Evolutionary conservation across 2,888 invertebrate species (phyloP).

Genomic region (Lithophane leautieri): DNA sequence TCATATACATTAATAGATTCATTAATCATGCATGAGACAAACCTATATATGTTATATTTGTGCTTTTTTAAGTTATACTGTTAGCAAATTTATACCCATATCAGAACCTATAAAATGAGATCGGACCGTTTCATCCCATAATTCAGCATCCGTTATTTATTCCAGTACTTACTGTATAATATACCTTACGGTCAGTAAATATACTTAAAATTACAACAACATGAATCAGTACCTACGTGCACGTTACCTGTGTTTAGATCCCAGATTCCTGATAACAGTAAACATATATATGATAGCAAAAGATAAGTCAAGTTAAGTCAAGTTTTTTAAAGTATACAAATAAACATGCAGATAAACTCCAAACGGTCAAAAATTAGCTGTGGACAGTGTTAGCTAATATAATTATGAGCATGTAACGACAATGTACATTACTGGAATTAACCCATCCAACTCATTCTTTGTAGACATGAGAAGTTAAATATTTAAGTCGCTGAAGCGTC

Average conservation of each 20-base stretch:
- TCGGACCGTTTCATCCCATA: not conserved
- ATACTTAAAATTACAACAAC: not conserved
- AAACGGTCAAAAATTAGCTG: not conserved
- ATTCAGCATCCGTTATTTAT: not conserved
- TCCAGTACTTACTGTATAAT: not conserved
- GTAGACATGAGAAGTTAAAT: not conserved
- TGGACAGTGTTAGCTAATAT: not conserved
- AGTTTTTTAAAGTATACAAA: constrained; percentile 14
- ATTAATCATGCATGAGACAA: not conserved
- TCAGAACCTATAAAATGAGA: not conserved
- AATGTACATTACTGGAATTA: not conserved
- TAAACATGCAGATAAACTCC: not conserved
- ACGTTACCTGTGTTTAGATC: not conserved
- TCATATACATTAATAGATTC: not conserved
- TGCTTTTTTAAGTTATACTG: not conserved
- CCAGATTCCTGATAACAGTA: constrained; percentile 19
- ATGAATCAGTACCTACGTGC: not conserved
- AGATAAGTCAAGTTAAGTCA: constrained; percentile 21
- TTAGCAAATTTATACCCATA: not conserved
- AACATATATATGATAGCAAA: constrained; percentile 12
- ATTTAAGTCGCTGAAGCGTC: not conserved
- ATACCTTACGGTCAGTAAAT: not conserved
- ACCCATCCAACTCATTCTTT: not conserved
- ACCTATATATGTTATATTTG: not conserved
- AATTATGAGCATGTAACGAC: not conserved